phyloP scores from a whole-genome alignment of 2,797 vertebrate genomes.

The Enteromius unitaeniatus region DNA sequence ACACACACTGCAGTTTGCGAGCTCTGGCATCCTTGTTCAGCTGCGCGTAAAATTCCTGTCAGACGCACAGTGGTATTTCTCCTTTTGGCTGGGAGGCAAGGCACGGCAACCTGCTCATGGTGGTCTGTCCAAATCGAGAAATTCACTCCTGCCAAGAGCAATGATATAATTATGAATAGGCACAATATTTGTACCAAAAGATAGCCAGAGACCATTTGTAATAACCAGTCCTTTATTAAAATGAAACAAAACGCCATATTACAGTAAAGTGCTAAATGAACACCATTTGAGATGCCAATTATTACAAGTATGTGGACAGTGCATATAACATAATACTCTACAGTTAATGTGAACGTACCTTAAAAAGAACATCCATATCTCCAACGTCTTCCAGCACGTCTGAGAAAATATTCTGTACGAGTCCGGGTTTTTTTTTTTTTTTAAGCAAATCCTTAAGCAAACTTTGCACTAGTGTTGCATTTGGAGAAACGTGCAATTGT shows the following conservation, averaged over 20 bases:
- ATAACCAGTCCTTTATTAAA: not conserved
- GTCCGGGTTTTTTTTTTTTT: not conserved
- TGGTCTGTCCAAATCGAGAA: conserved; percentile 9
- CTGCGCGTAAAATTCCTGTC: conserved; percentile 33
- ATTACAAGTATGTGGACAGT: not conserved
- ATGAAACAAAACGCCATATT: not conserved
- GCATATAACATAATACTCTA: too few species aligned
- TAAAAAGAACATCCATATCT: not conserved
- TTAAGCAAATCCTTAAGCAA: not conserved
- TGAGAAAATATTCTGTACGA: not conserved
- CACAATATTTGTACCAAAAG: not conserved
- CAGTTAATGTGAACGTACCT: not conserved
- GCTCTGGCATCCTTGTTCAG: conserved; percentile 62
- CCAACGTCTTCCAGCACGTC: not conserved
- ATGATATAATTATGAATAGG: not conserved
- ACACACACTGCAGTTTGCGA: conserved; percentile 73
- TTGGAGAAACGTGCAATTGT: not conserved
- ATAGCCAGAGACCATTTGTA: not conserved
- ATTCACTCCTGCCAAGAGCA: conserved; percentile 30
- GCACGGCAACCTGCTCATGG: conserved; percentile 18
- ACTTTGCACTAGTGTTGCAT: not conserved
- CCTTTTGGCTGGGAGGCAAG: conserved; percentile 22
- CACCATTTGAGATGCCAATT: not conserved
- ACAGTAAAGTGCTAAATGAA: not conserved
- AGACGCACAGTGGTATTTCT: not conserved